Conservation (phyloP, 2,797 vertebrate genomes). For the Danionella dracula region DNA sequence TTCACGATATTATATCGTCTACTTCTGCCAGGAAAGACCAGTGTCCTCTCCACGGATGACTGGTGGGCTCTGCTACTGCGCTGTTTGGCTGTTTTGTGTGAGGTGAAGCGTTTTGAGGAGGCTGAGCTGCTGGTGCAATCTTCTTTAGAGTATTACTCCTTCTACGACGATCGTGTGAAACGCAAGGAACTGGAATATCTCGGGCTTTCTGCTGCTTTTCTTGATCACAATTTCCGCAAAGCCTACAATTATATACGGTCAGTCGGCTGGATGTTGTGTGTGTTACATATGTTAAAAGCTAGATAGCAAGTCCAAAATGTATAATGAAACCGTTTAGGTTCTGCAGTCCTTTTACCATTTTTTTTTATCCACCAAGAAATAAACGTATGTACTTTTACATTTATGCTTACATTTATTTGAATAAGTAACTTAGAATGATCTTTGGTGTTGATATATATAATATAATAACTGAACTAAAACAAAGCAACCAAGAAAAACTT, state of each 20-base stretch:
- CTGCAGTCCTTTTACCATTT: no score
- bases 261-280: background rate
- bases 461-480: no score
- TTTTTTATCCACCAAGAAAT: no score
- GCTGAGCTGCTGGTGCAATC: slow-evolving; percentile 91
- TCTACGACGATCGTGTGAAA: slow-evolving; percentile 88
- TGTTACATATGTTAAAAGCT: no score
- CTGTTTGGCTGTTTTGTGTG: slow-evolving; percentile 80
- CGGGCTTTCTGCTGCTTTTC: slow-evolving; percentile 87
- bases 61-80: slow-evolving; percentile 93
- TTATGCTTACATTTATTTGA: no score
- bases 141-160: slow-evolving; percentile 90
- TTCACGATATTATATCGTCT: background rate
- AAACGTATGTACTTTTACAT: no score
- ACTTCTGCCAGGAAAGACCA: slow-evolving; percentile 70
- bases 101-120: slow-evolving; percentile 81
- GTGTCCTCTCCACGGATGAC: slow-evolving; percentile 88
- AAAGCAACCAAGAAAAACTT: no score
- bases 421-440: no score
- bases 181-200: slow-evolving; percentile 93
- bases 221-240: slow-evolving; percentile 88
- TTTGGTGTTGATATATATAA: no score
- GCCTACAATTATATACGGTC: slow-evolving; percentile 97
- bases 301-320: no score
- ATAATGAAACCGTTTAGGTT: no score